These are phyloP conservation scores for Anoura caudifer DNA, from an alignment of 2,113 vertebrate genomes.

Conservation along the genomic window DNA sequence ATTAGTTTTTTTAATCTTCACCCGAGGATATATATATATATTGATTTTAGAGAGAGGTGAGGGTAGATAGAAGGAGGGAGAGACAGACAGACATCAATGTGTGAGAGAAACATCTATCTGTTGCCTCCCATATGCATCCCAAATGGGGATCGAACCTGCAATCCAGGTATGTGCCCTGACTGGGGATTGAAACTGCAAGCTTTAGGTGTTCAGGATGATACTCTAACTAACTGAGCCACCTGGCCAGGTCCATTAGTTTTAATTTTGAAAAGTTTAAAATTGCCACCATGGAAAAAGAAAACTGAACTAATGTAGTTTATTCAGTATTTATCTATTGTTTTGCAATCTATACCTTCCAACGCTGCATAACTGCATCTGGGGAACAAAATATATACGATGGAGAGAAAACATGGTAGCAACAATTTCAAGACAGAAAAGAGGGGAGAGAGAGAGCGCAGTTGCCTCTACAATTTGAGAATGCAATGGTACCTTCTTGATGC, in stretches of 20 bases:
- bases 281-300: neutral
- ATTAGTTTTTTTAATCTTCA: neutral
- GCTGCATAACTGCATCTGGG: neutral
- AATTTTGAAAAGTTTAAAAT: conserved; percentile 49
- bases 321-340: conserved; percentile 1
- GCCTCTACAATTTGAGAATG: conserved; percentile 1
- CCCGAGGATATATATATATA: no score
- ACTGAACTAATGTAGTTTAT: neutral
- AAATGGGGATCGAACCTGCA: no score
- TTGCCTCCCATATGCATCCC: no score
- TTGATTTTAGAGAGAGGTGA: no score
- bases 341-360: neutral
- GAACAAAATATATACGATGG: neutral
- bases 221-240: no score
- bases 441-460: neutral
- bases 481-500: conserved; percentile 31
- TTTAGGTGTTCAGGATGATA: no score
- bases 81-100: no score
- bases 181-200: no score
- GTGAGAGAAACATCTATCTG: no score
- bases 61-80: no score
- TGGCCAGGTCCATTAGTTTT: neutral
- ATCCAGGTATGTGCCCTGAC: no score
- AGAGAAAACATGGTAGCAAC: neutral
- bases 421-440: neutral